Evolutionary conservation across 1,140 invertebrate genomes (phyloP).

Genomic region (Archegozetes longisetosus): DNA sequence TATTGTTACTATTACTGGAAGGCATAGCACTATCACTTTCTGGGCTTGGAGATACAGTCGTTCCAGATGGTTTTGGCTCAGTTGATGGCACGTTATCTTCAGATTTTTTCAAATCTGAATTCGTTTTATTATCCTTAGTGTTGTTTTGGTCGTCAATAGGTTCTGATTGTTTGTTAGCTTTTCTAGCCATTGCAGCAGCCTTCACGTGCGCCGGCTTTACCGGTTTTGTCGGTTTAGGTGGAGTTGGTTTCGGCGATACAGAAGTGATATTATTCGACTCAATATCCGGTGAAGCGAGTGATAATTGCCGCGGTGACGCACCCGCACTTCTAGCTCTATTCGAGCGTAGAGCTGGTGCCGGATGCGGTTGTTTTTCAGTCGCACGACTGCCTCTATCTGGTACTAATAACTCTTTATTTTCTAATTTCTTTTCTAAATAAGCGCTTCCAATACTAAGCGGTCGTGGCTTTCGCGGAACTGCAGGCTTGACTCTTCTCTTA

Average conservation of each 20-base stretch:
- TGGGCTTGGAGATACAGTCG: background rate
- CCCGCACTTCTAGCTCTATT: constrained; percentile 5
- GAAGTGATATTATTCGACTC: background rate
- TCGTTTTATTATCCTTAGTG: background rate
- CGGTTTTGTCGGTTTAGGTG: constrained; percentile 7
- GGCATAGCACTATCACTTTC: background rate
- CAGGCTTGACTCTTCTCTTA: background rate
- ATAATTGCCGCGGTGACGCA: background rate
- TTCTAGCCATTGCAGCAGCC: background rate
- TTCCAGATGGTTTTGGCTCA: background rate
- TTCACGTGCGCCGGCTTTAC: constrained; percentile 11
- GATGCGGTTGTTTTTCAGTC: background rate
- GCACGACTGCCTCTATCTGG: background rate
- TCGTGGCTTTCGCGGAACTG: background rate
- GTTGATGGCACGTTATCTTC: background rate
- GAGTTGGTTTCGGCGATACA: background rate
- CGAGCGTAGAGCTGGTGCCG: background rate
- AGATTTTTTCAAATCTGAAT: background rate
- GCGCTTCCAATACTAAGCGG: constrained; percentile 1
- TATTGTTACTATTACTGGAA: background rate
- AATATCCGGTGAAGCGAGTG: background rate
- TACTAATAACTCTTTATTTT: background rate
- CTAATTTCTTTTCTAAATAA: background rate
- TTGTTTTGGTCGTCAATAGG: background rate
- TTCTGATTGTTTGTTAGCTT: background rate